These are phyloP conservation scores for Falcunculus frontatus DNA, from an alignment of 2,113 vertebrate genomes.

Conservation along the genomic window DNA sequence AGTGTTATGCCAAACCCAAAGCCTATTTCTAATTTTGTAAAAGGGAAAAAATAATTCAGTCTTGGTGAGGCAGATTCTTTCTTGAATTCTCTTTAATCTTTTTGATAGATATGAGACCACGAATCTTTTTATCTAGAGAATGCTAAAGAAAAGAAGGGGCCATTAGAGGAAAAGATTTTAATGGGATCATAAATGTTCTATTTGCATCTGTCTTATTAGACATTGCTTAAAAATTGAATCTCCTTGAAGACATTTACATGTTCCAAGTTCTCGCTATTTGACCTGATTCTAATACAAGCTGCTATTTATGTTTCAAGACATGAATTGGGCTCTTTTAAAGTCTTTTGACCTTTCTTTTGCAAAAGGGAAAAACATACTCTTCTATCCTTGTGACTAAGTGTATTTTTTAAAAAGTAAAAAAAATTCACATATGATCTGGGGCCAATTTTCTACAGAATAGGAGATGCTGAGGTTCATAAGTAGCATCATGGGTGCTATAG, in stretches of 20 bases:
- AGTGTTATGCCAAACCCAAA: not conserved
- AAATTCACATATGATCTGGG: not conserved
- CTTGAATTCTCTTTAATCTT: not conserved
- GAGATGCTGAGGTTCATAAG: not conserved
- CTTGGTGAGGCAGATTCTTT: not conserved
- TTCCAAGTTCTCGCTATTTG: not conserved
- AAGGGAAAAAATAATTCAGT: not conserved
- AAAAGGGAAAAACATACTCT: not conserved
- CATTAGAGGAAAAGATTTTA: not conserved
- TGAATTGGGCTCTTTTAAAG: not conserved
- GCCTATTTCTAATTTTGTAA: not conserved
- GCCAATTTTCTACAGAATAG: not conserved
- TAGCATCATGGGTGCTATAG: not conserved
- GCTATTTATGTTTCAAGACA: not conserved
- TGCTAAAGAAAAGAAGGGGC: not conserved
- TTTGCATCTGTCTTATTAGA: not conserved
- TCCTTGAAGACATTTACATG: not conserved
- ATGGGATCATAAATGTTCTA: not conserved
- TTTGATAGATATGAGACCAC: not conserved
- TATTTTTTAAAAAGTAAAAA: not conserved
- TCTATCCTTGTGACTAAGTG: not conserved
- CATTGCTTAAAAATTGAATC: not conserved
- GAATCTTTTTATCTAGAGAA: not conserved
- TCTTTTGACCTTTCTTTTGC: not conserved
- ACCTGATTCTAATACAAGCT: not conserved